Percentiles rank a stretch among this genome's conserved stretches.
Evolutionary conservation across 23 tunicate species (phyloP).

Genomic region (Ciona savignyi): DNA sequence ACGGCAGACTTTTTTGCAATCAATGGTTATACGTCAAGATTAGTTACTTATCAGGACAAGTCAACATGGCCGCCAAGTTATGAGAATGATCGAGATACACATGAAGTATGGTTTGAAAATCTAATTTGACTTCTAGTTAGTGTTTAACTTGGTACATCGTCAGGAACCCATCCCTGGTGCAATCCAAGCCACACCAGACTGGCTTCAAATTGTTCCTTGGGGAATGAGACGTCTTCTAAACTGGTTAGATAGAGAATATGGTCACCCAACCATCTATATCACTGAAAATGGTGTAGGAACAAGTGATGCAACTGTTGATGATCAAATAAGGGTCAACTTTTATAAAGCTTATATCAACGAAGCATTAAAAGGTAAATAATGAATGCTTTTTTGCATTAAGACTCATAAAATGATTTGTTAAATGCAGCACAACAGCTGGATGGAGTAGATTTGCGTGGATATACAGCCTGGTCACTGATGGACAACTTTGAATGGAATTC

Average conservation of each 20-base stretch:
- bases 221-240: conserved; percentile 86
- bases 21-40: conserved; percentile 79
- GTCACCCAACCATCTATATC: conserved; percentile 72
- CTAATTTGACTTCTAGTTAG: not conserved
- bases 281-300: conserved; percentile 99
- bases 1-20: conserved; percentile 78
- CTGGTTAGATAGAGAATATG: conserved; percentile 82
- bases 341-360: conserved; percentile 91
- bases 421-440: conserved; percentile 50
- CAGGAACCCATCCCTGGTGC: conserved; percentile 77
- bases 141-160: not conserved
- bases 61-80: conserved; percentile 21
- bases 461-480: conserved; percentile 96
- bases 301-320: conserved; percentile 49
- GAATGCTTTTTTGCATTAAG: too few species aligned
- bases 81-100: conserved; percentile 78
- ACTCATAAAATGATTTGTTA: not conserved
- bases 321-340: conserved; percentile 59
- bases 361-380: conserved; percentile 92
- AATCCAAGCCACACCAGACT: conserved; percentile 75
- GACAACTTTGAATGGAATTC: conserved; percentile 93
- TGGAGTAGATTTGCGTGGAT: conserved; percentile 73
- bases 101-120: conserved; percentile 34
- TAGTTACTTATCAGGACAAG: conserved; percentile 34
- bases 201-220: conserved; percentile 95